Evolutionary conservation across 1,140 invertebrate species (phyloP).

Genomic region (Venustaconcha ellipsiformis): DNA sequence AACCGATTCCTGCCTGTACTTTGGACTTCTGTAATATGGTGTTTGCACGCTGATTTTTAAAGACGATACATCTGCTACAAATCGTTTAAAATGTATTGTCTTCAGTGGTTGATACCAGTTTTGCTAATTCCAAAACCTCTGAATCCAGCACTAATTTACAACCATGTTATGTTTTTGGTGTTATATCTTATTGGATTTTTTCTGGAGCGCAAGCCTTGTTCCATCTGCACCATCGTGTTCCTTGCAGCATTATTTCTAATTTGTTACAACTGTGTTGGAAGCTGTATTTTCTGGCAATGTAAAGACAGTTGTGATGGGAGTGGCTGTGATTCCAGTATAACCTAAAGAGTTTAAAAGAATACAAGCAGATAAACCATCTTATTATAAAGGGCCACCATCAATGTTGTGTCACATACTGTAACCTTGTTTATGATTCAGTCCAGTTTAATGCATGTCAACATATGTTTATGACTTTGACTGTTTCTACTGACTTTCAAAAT

Average conservation of each 20-base stretch:
- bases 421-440: no score
- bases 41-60: no score
- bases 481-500: no score
- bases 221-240: conserved; percentile 94
- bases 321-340: conserved; percentile 32
- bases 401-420: no score
- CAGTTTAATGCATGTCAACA: no score
- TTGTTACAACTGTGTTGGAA: conserved; percentile 95
- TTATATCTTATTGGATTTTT: conserved; percentile 91
- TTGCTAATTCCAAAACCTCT: conserved; percentile 95
- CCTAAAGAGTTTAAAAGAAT: neutral
- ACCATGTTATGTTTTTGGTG: conserved; percentile 97
- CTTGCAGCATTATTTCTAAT: conserved; percentile 91
- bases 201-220: conserved; percentile 95
- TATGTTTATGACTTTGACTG: no score
- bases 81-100: conserved; percentile 87
- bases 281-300: conserved; percentile 88
- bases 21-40: no score
- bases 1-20: no score
- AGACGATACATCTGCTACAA: no score
- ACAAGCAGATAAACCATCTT: no score
- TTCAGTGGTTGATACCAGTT: conserved; percentile 98
- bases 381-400: no score
- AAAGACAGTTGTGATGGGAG: conserved; percentile 48
- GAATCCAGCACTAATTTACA: conserved; percentile 93